phyloP scores from a whole-genome alignment of 1,140 invertebrate genomes.

The Leptonema lineaticorne region DNA sequence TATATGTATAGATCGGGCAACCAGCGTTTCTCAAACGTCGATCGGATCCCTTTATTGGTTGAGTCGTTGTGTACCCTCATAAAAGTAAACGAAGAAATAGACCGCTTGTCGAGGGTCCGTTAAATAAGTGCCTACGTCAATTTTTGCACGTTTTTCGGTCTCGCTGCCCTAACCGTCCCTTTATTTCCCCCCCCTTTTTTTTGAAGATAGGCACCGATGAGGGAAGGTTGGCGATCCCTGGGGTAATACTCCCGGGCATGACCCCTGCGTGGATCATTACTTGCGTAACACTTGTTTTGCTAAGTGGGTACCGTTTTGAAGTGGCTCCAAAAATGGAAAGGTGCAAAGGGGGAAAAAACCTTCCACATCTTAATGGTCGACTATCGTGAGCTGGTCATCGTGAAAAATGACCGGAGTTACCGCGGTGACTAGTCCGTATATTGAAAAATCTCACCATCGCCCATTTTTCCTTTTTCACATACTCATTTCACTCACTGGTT shows the following conservation, averaged over 20 bases:
- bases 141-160: too few relatives aligned
- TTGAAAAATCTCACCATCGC: neutral
- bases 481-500: too few relatives aligned
- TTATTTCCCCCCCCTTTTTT: neutral
- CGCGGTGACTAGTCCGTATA: neutral
- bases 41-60: slow-evolving; percentile 7
- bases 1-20: too few relatives aligned
- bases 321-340: neutral
- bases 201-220: slow-evolving; percentile 6
- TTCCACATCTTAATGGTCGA: neutral
- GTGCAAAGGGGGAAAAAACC: neutral
- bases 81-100: slow-evolving; percentile 43
- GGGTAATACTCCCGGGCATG: slow-evolving; percentile 16
- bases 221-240: neutral
- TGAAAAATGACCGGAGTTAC: neutral
- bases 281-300: slow-evolving; percentile 43
- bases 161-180: neutral
- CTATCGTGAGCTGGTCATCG: neutral
- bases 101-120: slow-evolving; percentile 12
- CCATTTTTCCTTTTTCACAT: too few relatives aligned
- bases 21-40: slow-evolving; percentile 31
- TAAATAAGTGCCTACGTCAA: slow-evolving; percentile 42
- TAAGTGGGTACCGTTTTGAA: slow-evolving; percentile 38
- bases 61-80: slow-evolving; percentile 41
- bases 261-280: slow-evolving; percentile 36